Percentiles rank a stretch among this genome's conserved stretches.
phyloP scores from a whole-genome alignment of 2,113 vertebrate species.

The Cryptomyrus ogoouensis region DNA sequence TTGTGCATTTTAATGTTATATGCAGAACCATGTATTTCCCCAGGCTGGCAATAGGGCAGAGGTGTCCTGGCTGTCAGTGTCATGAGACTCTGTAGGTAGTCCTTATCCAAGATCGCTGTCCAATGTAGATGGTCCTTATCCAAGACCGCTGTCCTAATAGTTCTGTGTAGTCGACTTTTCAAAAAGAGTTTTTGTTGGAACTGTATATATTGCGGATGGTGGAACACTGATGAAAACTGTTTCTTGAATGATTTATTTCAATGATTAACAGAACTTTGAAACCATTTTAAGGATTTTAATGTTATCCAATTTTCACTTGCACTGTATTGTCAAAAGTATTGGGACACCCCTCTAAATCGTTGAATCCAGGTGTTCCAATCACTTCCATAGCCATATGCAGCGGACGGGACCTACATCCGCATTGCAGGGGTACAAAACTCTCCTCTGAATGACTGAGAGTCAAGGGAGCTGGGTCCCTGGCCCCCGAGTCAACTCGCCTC shows the following conservation, averaged over 20 bases:
- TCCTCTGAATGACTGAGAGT: not conserved
- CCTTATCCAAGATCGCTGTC: not conserved
- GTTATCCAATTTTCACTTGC: not conserved
- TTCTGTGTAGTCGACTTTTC: not conserved
- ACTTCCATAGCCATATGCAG: no score
- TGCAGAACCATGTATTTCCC: not conserved
- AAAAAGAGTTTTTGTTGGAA: not conserved
- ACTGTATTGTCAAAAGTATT: not conserved
- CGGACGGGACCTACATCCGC: not conserved
- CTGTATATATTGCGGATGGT: not conserved
- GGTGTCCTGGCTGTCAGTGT: not conserved
- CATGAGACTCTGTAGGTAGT: not conserved
- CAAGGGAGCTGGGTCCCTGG: not conserved
- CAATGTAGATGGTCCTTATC: no score
- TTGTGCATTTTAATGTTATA: not conserved
- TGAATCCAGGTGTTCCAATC: no score
- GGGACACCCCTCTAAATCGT: no score
- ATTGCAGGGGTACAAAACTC: not conserved
- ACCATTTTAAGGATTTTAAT: not conserved
- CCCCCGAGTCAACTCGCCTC: no score
- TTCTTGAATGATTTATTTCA: not conserved
- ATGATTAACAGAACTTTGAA: not conserved
- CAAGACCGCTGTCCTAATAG: not conserved
- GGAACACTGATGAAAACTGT: not conserved
- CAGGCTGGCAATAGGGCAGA: not conserved